phyloP scores from a whole-genome alignment of 1,140 invertebrate species.

The Drosophila triauraria region DNA sequence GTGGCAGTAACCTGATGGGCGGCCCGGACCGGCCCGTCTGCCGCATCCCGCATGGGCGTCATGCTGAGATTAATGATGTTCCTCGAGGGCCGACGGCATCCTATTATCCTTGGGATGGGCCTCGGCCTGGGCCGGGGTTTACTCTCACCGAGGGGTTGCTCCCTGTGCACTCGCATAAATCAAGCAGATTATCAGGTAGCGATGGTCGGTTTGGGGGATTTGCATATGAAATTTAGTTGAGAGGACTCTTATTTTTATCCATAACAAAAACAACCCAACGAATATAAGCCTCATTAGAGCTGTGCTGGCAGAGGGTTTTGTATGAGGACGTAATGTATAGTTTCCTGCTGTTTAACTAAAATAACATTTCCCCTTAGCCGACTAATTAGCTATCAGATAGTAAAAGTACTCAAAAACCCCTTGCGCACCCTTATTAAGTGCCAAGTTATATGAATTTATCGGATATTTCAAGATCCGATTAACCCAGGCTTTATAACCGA shows the following conservation, averaged over 20 bases:
- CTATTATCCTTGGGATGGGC: constrained; percentile 56
- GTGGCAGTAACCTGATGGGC: constrained; percentile 11
- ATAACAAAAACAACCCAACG: constrained; percentile 3
- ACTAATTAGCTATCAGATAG: no score
- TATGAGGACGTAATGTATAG: background rate
- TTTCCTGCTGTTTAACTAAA: background rate
- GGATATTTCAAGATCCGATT: background rate
- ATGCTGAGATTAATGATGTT: constrained; percentile 71
- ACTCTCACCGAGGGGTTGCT: constrained; percentile 28
- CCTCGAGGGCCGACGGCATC: constrained; percentile 41
- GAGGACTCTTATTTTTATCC: constrained; percentile 33
- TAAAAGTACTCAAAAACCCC: no score
- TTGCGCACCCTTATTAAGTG: no score
- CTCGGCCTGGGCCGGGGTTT: constrained; percentile 4
- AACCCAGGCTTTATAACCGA: background rate
- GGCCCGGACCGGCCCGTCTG: constrained; percentile 12
- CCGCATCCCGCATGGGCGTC: constrained; percentile 63
- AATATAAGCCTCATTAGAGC: constrained; percentile 10
- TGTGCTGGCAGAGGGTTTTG: constrained; percentile 1
- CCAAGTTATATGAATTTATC: no score
- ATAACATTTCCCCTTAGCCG: background rate
- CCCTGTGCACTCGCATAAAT: constrained; percentile 68
- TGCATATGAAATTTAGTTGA: constrained; percentile 81
- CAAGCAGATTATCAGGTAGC: constrained; percentile 77
- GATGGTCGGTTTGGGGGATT: constrained; percentile 69